Base-by-base conservation (phyloP, 92 coral and sea anemone species). In the Isaurus tuberculatus region DNA sequence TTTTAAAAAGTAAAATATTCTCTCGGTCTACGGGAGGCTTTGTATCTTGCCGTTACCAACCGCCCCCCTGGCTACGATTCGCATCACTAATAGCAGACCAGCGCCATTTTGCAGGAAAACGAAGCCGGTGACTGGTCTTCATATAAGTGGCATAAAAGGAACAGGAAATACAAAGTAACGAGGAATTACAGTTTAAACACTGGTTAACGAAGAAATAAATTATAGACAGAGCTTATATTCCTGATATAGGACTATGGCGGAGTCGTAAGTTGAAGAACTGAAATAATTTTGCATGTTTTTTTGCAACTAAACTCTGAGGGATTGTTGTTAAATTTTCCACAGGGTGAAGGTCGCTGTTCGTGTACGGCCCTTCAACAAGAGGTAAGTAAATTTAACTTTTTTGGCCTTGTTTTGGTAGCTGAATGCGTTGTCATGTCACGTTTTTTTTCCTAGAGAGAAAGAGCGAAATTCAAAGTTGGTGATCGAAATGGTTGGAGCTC, bases 291-390 rank as follows among this genome's bases (percentile, higher is more conserved):
- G 72, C 37, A 51, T 48, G 19, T 15, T 49, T 49, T 23, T 49
- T 29, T 27, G 32, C 69, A 63, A 63, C 33, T 58, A 22, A 75
- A 53, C 51, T 29, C 65, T 37, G 71, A 8, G 11, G 48, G 34
- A 67, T 42, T 36, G 17, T 72, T 36, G 32, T 65, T 40, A 7
- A 82, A 82, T 42, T 60, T 34, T 29, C 66, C 63, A 61, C 65
- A 97, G 99, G 91, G 99, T 97, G 85, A 97, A 97, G 91, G 99
- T 97, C 4, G 99, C 99, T 68, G 99, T 97, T 27, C 97, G 99
- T 25, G 98, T 97, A 30, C 94, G 99, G 44, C 99, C 99, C 65
- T 97, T 97, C 86, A 97, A 97, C 86, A 87, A 94, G 81, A 94
- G 99, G 99, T 97, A 89, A 82, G 81, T 67, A 20, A 28, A 42